Evolutionary conservation across 2,888 invertebrate genomes (phyloP).

Genomic region (Clostera curtula): DNA sequence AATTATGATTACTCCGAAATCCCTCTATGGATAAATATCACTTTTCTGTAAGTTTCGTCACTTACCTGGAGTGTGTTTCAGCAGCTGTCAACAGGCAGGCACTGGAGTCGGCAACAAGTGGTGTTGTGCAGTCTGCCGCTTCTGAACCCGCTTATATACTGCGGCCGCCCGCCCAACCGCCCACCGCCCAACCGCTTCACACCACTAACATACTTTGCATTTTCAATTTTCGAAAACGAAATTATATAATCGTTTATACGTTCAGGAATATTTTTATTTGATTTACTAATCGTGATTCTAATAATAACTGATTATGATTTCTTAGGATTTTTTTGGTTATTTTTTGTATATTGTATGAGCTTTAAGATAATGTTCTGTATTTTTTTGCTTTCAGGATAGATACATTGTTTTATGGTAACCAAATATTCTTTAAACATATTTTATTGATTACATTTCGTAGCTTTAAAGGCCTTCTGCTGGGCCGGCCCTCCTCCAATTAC

Average conservation of each 20-base stretch:
- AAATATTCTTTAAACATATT: too few species aligned
- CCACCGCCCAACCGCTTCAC: constrained; percentile 51
- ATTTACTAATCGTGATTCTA: too few species aligned
- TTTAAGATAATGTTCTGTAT: too few species aligned
- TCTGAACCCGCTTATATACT: constrained; percentile 57
- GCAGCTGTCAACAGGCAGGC: constrained; percentile 45
- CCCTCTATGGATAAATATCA: not conserved
- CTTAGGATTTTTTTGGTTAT: too few species aligned
- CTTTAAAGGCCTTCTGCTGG: too few species aligned
- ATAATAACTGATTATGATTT: too few species aligned
- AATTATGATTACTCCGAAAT: too few species aligned
- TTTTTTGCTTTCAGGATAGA: too few species aligned
- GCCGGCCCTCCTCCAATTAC: too few species aligned
- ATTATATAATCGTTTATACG: constrained; percentile 18
- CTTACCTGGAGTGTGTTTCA: constrained; percentile 51
- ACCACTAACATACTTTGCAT: constrained; percentile 61
- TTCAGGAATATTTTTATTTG: not conserved
- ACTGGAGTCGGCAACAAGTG: constrained; percentile 59
- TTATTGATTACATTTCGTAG: too few species aligned
- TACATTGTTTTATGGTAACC: too few species aligned
- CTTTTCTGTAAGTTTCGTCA: constrained; percentile 11
- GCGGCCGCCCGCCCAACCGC: constrained; percentile 39
- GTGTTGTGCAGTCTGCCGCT: constrained; percentile 61
- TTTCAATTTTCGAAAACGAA: constrained; percentile 55
- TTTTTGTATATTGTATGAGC: too few species aligned